Base-by-base conservation (phyloP, 2,113 vertebrate genomes). In the Hiodon tergisus region DNA sequence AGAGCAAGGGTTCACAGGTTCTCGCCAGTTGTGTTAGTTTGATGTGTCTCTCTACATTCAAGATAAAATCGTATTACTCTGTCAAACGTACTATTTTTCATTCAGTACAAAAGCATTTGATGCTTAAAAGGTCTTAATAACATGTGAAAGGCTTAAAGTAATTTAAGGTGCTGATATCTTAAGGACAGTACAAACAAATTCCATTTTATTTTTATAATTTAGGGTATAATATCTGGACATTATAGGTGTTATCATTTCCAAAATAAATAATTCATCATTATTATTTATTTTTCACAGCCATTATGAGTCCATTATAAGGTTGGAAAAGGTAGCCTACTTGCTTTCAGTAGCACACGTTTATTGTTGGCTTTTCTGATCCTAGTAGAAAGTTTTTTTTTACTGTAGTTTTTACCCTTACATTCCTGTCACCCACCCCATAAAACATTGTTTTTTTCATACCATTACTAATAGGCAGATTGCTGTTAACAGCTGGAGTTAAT, bases 151-250 rank as follows among this genome's bases (percentile, higher is more conserved):
- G 4, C 51, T 62, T 62, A 2, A 62, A 62, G 59, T 60, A n/a
- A 72, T 72, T 72, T 72, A 9, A 9, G 54, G 62, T 71, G 58
- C 47, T 59, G 31, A 5, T 71, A 46, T 71, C 70, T 70, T 13
- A 59, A 16, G 70, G 57, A 57, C 47, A 16, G 31, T 31, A 31
- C 31, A 31, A 31, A 31, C 31, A 31, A 31, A 31, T 31, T 31
- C 0, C 31, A 31, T 31, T 31, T 31, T 31, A 31, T 31, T 31
- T 31, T 31, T 31, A 31, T 31, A 31, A 31, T 31, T 31, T 31
- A 31, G 31, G 31, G 31, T 31, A 31, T 31, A 31, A 31, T 31
- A 31, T 31, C 2, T 31, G 31, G 31, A 31, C 31, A 31, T 31
- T 31, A 31, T 31, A 31, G 31, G 1, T 31, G 31, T 31, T 31